These are phyloP conservation scores for Synergus umbraculus DNA, from an alignment of 2,888 invertebrate species.

Conservation along the genomic window DNA sequence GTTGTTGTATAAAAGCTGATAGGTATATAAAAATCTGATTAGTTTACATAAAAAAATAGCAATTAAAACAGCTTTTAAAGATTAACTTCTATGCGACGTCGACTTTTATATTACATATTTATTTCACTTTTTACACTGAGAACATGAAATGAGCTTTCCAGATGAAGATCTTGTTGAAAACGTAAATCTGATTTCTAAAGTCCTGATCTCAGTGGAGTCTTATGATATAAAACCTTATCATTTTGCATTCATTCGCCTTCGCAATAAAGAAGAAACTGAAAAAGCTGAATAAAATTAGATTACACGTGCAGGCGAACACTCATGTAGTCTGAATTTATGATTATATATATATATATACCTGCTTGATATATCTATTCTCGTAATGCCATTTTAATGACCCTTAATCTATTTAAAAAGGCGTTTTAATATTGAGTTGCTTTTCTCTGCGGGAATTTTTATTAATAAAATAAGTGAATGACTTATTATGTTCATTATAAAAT, in stretches of 20 bases:
- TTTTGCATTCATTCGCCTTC: constrained; percentile 1
- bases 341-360: background rate
- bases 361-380: background rate
- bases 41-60: background rate
- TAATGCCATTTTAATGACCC: constrained; percentile 32
- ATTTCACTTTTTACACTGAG: constrained; percentile 14
- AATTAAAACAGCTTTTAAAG: background rate
- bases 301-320: background rate
- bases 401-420: constrained; percentile 13
- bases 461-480: background rate
- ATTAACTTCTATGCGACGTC: constrained; percentile 18
- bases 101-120: background rate
- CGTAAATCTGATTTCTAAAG: constrained; percentile 13
- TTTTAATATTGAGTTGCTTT: constrained; percentile 9
- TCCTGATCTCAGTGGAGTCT: background rate
- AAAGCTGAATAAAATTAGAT: constrained; percentile 18
- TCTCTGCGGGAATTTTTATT: background rate
- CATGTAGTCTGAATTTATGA: background rate
- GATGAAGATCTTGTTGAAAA: constrained; percentile 34
- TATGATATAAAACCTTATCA: background rate
- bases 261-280: background rate
- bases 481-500: background rate
- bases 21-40: background rate
- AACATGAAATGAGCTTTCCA: constrained; percentile 25
- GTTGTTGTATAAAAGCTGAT: too few relatives aligned